phyloP scores from a whole-genome alignment of 2,797 vertebrate genomes.

The Garrulus glandarius region DNA sequence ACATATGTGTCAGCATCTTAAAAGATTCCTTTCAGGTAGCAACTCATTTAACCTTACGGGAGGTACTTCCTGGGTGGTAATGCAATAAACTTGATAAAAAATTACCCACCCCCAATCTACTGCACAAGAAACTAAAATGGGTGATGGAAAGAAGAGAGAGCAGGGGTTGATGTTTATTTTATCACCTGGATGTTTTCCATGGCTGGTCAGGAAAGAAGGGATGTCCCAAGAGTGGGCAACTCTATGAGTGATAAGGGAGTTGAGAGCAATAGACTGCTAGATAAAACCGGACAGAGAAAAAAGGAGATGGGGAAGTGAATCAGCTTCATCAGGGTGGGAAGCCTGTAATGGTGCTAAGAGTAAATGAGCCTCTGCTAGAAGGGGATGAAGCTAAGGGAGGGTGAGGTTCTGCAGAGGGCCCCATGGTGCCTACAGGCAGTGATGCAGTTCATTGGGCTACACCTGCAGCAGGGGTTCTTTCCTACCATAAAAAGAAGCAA shows the following conservation, averaged over 20 bases:
- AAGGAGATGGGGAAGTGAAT: background rate
- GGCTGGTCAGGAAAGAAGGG: background rate
- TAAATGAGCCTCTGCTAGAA: background rate
- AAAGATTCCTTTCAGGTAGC: background rate
- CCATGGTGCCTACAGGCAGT: background rate
- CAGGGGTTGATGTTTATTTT: background rate
- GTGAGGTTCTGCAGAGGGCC: background rate
- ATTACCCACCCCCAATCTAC: rapidly evolving
- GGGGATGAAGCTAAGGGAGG: background rate
- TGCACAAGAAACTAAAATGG: background rate
- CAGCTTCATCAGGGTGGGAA: background rate
- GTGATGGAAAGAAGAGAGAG: background rate
- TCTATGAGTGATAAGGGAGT: background rate
- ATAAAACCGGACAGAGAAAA: background rate
- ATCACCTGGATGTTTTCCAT: background rate
- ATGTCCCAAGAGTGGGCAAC: background rate
- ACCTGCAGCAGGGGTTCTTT: background rate
- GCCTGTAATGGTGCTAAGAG: background rate
- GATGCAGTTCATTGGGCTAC: background rate
- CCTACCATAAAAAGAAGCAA: background rate
- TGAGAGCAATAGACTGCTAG: background rate
- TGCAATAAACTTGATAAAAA: background rate
- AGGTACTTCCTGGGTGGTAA: background rate
- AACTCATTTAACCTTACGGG: background rate
- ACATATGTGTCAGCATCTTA: background rate